These are phyloP conservation scores for Muscicapa comitata DNA, from an alignment of 2,797 vertebrate species.

Conservation along the genomic window DNA sequence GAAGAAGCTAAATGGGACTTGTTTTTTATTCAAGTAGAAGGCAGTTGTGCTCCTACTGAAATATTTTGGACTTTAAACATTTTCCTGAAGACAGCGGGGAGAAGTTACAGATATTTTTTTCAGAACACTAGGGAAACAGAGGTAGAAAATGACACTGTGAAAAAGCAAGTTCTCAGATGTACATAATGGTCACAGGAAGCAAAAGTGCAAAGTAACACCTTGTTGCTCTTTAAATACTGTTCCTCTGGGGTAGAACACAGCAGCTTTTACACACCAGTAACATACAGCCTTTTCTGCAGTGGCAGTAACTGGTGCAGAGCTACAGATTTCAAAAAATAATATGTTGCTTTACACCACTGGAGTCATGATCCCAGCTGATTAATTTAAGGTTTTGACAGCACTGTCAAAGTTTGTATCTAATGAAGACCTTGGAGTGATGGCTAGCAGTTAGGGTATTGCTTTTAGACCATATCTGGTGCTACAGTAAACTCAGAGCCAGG, in stretches of 20 bases:
- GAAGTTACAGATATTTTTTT: background rate
- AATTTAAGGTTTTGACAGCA: background rate
- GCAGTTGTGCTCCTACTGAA: background rate
- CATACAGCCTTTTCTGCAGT: background rate
- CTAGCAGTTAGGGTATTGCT: background rate
- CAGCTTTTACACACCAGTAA: background rate
- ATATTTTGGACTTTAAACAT: background rate
- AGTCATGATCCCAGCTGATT: background rate
- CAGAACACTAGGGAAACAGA: background rate
- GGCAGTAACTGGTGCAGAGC: background rate
- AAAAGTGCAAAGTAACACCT: background rate
- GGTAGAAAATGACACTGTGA: background rate
- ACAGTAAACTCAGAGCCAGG: background rate
- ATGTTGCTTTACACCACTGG: background rate
- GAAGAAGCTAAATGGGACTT: background rate
- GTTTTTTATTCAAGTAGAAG: background rate
- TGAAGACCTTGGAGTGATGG: background rate
- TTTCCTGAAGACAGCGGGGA: background rate
- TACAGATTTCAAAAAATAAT: background rate
- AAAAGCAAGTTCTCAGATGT: background rate
- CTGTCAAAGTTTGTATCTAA: background rate
- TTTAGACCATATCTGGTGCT: background rate
- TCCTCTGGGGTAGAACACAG: background rate
- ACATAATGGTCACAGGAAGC: background rate
- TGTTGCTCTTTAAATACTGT: background rate